A percentile compares a stretch with the other conserved stretches of the same genome.
phyloP scores from a whole-genome alignment of 2,113 vertebrate genomes.

The Eptesicus fuscus region DNA sequence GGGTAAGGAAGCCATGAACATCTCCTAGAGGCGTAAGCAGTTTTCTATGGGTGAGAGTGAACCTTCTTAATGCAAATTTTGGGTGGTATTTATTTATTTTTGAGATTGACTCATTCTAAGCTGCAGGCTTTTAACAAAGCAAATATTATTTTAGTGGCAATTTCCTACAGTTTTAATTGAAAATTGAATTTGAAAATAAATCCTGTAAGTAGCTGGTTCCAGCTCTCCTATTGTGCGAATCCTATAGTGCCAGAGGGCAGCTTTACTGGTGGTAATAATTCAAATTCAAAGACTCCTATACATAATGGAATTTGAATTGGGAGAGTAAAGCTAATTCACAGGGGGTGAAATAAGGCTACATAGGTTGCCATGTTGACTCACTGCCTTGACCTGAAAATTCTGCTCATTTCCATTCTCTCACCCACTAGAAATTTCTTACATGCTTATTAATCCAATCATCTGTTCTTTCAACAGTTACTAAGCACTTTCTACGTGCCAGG shows the following conservation, averaged over 20 bases:
- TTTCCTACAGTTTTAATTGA: conserved; percentile 65
- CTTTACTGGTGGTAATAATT: conserved; percentile 45
- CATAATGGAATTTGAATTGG: conserved; percentile 49
- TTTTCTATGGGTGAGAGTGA: not conserved
- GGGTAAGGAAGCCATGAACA: not conserved
- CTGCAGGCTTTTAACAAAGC: conserved; percentile 44
- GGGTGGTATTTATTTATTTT: conserved; percentile 57
- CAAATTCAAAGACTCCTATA: conserved; percentile 42
- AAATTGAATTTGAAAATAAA: conserved; percentile 53
- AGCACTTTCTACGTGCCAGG: not conserved
- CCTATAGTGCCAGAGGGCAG: not conserved
- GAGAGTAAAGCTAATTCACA: conserved; percentile 50
- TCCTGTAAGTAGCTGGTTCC: not conserved
- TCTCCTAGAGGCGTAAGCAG: not conserved
- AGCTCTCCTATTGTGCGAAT: conserved; percentile 43
- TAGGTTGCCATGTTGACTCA: not conserved
- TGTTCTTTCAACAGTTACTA: not conserved
- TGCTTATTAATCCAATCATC: not conserved
- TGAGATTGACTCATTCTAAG: conserved; percentile 38
- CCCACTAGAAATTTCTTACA: not conserved
- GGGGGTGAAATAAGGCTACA: not conserved
- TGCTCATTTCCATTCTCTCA: conserved; percentile 12
- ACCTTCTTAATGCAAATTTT: conserved; percentile 27
- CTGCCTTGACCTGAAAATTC: conserved; percentile 9
- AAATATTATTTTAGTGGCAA: conserved; percentile 60